A percentile compares a stretch with the other conserved stretches of the same genome.
phyloP scores from a whole-genome alignment of 2,888 invertebrate genomes.

The Eupeodes latifasciatus region DNA sequence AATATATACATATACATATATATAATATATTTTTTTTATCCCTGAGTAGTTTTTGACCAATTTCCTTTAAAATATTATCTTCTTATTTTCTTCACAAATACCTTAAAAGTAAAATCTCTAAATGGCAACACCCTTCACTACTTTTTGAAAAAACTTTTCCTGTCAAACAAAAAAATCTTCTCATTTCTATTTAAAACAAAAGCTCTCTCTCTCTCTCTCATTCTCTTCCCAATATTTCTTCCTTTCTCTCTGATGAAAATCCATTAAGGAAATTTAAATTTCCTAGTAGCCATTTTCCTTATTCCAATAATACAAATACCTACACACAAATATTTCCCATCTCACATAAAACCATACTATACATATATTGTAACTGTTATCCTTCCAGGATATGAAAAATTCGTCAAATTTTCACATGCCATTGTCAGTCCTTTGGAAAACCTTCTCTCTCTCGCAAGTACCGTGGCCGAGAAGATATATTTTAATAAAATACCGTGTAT shows the following conservation, averaged over 20 bases:
- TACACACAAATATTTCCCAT: slow-evolving; percentile 14
- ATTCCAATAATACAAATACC: slow-evolving; percentile 34
- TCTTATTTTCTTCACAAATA: too few relatives aligned
- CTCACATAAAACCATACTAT: background rate
- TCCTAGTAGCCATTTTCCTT: slow-evolving; percentile 68
- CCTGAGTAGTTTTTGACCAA: too few relatives aligned
- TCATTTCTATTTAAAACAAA: slow-evolving; percentile 11
- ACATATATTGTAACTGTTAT: slow-evolving; percentile 15
- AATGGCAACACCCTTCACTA: background rate
- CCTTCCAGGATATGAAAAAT: slow-evolving; percentile 66
- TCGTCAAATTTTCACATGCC: slow-evolving; percentile 47
- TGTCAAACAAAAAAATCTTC: slow-evolving; percentile 12
- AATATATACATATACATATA: too few relatives aligned
- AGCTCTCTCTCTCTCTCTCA: slow-evolving; percentile 36
- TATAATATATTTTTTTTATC: too few relatives aligned
- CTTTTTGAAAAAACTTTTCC: background rate
- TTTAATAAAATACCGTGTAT: slow-evolving; percentile 25
- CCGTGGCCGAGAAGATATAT: slow-evolving; percentile 22
- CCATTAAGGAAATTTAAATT: slow-evolving; percentile 19
- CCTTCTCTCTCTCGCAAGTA: slow-evolving; percentile 72
- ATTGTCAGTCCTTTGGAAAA: slow-evolving; percentile 73
- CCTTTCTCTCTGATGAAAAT: background rate
- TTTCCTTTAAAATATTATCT: too few relatives aligned
- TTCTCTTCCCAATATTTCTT: background rate
- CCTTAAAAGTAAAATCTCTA: too few relatives aligned